Evolutionary conservation across 2,113 vertebrate species (phyloP).

Genomic region (Datnioides undecimradiatus): DNA sequence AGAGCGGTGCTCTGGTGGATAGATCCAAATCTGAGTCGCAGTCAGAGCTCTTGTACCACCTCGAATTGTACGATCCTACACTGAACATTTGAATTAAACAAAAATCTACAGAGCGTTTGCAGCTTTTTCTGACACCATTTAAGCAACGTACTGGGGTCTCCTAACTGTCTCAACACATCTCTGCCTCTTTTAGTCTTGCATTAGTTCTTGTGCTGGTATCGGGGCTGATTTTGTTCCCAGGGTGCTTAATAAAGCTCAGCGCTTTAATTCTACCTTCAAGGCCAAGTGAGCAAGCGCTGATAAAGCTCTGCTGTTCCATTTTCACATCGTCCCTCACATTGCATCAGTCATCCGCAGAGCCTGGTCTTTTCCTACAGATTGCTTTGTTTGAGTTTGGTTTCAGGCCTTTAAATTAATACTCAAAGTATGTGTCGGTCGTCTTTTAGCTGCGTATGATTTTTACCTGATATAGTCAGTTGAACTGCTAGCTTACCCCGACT

Average conservation of each 20-base stretch:
- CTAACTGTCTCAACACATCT: neutral
- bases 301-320: constrained; percentile 30
- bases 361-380: neutral
- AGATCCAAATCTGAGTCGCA: neutral
- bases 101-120: neutral
- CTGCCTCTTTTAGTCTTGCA: neutral
- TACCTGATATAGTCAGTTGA: neutral
- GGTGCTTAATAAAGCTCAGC: constrained; percentile 33
- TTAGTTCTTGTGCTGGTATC: constrained; percentile 9
- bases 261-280: constrained; percentile 42
- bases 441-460: neutral
- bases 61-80: no score
- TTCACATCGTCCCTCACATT: constrained; percentile 27
- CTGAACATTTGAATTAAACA: neutral
- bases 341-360: constrained; percentile 21
- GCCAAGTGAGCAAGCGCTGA: constrained; percentile 28
- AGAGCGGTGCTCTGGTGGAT: neutral
- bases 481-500: neutral
- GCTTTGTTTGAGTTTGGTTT: neutral
- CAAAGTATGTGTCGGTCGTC: neutral
- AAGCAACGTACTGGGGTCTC: neutral
- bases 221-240: constrained; percentile 23
- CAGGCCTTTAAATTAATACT: neutral
- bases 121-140: neutral
- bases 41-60: neutral